Evolutionary conservation across 1,140 invertebrate species (phyloP), one percentile per base, ranked within the genome.

Genomic region (Drosophila leontia): DNA sequence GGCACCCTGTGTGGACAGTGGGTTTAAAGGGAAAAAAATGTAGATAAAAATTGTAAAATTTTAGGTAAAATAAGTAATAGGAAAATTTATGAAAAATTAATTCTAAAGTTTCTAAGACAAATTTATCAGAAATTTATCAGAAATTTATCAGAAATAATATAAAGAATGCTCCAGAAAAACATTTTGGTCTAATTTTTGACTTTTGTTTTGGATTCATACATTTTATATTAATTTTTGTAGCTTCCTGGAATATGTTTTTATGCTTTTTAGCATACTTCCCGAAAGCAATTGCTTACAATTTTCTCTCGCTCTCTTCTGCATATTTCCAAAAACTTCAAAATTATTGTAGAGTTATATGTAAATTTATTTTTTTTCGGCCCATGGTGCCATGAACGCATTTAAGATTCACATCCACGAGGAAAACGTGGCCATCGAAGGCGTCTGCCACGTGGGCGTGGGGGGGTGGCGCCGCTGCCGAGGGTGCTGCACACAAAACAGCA

Each of bases 371-470:
- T 23, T 8, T 39, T 13, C 17, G 9, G 17, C 19, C 50, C 71
- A 75, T 23, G 61, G 71, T 74, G 57, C 23, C 48, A 13, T 29
- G 41, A 19, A 8, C 71, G 45, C 48, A 74, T 55, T 74, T 75
- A 41, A 48, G 57, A 75, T 62, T 75, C 71, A 74, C 69, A 75
- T 47, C 58, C 48, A 48, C 41, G 53, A 39, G 68, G 34, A 32
- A 58, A 72, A 60, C 68, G 70, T 72, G 67, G 68, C 69, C 51
- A 57, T 67, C 65, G 37, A 50, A 71, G 69, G 65, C 44, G 42
- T 39, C 32, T 67, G 26, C 44, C 35, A 67, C 23, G 26, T 51
- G 42, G 55, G 51, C 26, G 35, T 29, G 26, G 17, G 12, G 12
- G 26, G 15, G 41, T 34, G n/a, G 34, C n/a, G 50, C 19, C 62